Conservation (phyloP, 2,113 vertebrate species). For the Entelurus aequoreus region DNA sequence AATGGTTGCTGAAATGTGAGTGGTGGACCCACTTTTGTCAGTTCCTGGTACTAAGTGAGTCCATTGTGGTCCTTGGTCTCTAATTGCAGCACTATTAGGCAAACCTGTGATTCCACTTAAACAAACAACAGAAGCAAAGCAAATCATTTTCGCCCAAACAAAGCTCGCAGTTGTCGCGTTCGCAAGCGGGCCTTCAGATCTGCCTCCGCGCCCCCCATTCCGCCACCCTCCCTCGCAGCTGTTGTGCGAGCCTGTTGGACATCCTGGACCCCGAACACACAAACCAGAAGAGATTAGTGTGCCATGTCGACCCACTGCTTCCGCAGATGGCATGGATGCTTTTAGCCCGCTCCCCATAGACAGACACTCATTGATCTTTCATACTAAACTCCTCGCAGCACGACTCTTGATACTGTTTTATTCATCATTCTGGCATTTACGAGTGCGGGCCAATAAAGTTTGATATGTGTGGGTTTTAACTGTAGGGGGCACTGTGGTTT, state of each 20-base stretch:
- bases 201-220: slow-evolving; percentile 22
- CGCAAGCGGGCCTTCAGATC: slow-evolving; percentile 70
- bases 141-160: slow-evolving; percentile 49
- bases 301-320: slow-evolving; percentile 67
- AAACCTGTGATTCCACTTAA: slow-evolving; percentile 69
- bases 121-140: slow-evolving; percentile 48
- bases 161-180: slow-evolving; percentile 66
- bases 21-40: too few species aligned
- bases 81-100: slow-evolving; percentile 70
- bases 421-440: slow-evolving; percentile 69
- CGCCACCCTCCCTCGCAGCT: slow-evolving; percentile 56
- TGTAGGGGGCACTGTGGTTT: slow-evolving; percentile 69
- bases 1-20: too few species aligned
- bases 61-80: slow-evolving; percentile 62
- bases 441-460: slow-evolving; percentile 66
- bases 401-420: slow-evolving; percentile 68
- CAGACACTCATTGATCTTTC: slow-evolving; percentile 69
- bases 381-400: slow-evolving; percentile 67
- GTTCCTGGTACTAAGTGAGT: slow-evolving; percentile 46
- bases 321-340: slow-evolving; percentile 68
- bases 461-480: slow-evolving; percentile 64
- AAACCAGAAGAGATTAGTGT: slow-evolving; percentile 71
- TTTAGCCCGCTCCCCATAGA: slow-evolving; percentile 64
- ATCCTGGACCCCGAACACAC: slow-evolving; percentile 67
- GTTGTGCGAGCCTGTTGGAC: slow-evolving; percentile 64